These are phyloP conservation scores for Spinus pinus DNA, from an alignment of 2,797 vertebrate species.

Conservation along the genomic window DNA sequence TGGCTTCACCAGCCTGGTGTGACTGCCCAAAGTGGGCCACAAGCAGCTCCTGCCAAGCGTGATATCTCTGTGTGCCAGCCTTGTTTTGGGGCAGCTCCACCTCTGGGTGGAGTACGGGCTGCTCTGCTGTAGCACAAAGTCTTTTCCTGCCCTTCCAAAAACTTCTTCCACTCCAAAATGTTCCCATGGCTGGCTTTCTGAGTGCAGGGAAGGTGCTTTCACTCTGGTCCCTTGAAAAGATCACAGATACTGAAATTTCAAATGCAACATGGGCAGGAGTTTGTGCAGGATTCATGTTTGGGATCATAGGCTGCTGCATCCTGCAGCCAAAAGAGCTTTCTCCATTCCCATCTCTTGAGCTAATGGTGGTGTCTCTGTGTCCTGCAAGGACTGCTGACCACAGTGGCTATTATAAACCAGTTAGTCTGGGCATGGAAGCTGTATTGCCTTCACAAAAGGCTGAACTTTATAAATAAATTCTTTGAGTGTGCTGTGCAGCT, in stretches of 20 bases:
- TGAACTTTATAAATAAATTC: slow-evolving; percentile 4
- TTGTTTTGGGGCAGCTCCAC: neutral
- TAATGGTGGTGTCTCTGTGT: neutral
- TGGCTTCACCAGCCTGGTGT: neutral
- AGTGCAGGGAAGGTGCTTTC: neutral
- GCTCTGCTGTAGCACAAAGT: neutral
- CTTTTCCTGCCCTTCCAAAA: neutral
- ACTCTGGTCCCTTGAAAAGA: neutral
- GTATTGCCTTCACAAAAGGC: neutral
- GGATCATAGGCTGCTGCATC: neutral
- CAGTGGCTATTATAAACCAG: neutral
- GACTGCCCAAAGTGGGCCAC: neutral
- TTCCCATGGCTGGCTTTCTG: neutral
- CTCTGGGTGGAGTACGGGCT: neutral
- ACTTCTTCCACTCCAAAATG: neutral
- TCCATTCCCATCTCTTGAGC: neutral
- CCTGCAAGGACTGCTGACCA: neutral
- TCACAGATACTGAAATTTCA: neutral
- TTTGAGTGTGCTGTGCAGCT: neutral
- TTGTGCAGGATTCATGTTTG: rapidly evolving
- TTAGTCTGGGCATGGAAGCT: neutral
- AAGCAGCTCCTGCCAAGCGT: neutral
- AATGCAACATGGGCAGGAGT: neutral
- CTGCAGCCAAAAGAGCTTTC: neutral
- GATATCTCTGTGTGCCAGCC: neutral